These are phyloP conservation scores for Crepidodera aurea DNA, from an alignment of 2,888 invertebrate genomes.

Conservation along the genomic window DNA sequence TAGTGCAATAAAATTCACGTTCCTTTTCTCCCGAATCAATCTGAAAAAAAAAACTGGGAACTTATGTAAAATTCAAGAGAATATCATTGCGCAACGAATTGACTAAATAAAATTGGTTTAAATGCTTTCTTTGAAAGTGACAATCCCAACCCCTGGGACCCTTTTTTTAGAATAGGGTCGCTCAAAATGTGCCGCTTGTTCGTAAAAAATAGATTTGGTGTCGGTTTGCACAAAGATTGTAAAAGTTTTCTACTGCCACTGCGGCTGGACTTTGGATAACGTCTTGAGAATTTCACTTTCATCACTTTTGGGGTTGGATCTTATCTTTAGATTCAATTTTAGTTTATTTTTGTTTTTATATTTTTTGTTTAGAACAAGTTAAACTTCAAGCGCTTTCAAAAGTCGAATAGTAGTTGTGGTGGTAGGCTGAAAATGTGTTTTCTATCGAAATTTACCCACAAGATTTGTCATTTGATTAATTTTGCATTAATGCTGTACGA, in stretches of 20 bases:
- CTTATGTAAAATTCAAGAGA: slow-evolving; percentile 24
- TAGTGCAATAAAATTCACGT: neutral
- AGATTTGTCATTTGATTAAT: too few relatives aligned
- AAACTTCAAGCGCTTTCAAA: neutral
- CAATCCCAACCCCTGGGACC: slow-evolving; percentile 32
- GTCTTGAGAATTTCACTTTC: slow-evolving; percentile 27
- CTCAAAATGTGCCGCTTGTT: slow-evolving; percentile 35
- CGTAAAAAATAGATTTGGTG: slow-evolving; percentile 36
- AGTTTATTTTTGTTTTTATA: slow-evolving; percentile 11
- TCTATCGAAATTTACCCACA: too few relatives aligned
- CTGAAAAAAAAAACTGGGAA: slow-evolving; percentile 4
- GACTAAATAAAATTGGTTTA: slow-evolving; percentile 38
- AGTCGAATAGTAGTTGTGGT: too few relatives aligned
- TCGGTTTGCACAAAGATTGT: slow-evolving; percentile 38
- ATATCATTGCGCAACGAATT: slow-evolving; percentile 26
- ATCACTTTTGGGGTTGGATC: slow-evolving; percentile 15
- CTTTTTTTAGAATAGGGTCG: slow-evolving; percentile 31
- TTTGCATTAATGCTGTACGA: too few relatives aligned
- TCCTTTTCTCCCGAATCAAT: neutral
- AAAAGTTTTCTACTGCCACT: slow-evolving; percentile 25
- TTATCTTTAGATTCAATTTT: slow-evolving; percentile 14
- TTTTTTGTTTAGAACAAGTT: slow-evolving; percentile 13
- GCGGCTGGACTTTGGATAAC: slow-evolving; percentile 26
- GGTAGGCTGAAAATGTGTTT: too few relatives aligned
- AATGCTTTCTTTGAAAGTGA: slow-evolving; percentile 38